Evolutionary conservation across 2,113 vertebrate species (phyloP).

Genomic region (Zosterops hypoxanthus): DNA sequence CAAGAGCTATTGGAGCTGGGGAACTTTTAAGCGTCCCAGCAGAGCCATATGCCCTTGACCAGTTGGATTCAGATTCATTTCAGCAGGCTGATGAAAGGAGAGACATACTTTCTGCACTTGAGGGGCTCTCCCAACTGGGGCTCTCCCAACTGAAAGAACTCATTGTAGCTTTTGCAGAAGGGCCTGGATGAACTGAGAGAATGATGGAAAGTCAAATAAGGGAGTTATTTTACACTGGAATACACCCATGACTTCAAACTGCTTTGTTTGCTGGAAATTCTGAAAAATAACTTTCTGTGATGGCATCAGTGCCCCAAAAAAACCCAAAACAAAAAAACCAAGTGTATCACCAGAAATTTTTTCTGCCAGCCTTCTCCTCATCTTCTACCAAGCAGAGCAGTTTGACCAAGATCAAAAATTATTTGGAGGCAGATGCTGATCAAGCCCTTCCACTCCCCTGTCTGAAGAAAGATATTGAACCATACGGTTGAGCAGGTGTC

Average conservation of each 20-base stretch:
- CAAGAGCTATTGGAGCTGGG: not conserved
- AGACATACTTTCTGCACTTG: not conserved
- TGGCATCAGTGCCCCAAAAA: not conserved
- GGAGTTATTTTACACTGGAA: not conserved
- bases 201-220: not conserved
- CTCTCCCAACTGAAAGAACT: not conserved
- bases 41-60: not conserved
- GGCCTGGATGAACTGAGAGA: not conserved
- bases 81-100: not conserved
- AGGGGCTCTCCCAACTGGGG: not conserved
- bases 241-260: not conserved
- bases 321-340: not conserved
- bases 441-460: not conserved
- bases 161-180: not conserved
- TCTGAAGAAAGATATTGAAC: not conserved
- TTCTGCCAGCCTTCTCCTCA: not conserved
- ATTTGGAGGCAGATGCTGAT: not conserved
- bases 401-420: not conserved
- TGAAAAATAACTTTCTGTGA: not conserved
- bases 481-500: not conserved
- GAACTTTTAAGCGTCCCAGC: not conserved
- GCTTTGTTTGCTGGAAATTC: not conserved
- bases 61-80: not conserved
- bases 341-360: fast-evolving
- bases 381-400: not conserved